Percentiles rank a stretch among this genome's conserved stretches.
phyloP scores from a whole-genome alignment of 2,888 invertebrate genomes.

The Drosophila flavopinicola region DNA sequence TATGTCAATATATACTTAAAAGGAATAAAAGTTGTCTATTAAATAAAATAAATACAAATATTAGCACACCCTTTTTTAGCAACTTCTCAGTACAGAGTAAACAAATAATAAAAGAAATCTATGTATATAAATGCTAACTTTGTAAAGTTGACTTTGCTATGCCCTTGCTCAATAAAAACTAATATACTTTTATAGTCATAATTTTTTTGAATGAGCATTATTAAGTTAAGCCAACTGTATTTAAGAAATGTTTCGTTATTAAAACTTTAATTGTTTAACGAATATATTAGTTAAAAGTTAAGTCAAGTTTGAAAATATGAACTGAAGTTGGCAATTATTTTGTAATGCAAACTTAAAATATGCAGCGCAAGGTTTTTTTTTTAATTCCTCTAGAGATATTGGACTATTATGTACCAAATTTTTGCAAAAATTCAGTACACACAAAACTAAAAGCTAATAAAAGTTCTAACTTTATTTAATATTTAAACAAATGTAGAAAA shows the following conservation, averaged over 20 bases:
- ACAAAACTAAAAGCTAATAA: neutral
- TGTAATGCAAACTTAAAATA: too few species aligned
- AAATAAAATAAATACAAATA: too few species aligned
- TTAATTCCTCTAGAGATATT: too few species aligned
- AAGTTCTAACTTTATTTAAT: too few species aligned
- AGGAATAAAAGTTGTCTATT: too few species aligned
- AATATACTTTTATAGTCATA: neutral
- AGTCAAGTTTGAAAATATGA: neutral
- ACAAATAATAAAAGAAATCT: constrained; percentile 11
- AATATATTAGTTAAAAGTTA: neutral
- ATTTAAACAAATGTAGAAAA: too few species aligned
- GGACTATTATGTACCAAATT: too few species aligned
- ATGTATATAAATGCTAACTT: neutral
- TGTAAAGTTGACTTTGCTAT: constrained; percentile 17
- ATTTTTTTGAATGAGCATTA: constrained; percentile 21
- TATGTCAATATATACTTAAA: too few species aligned
- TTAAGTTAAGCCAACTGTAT: constrained; percentile 6
- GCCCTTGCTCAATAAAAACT: constrained; percentile 16
- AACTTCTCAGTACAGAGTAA: neutral
- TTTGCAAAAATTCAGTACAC: neutral
- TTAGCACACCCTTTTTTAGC: too few species aligned
- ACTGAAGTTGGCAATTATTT: too few species aligned
- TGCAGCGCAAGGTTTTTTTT: too few species aligned
- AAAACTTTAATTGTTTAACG: constrained; percentile 3
- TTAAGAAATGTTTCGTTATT: neutral